A percentile compares a stretch with the other conserved stretches of the same genome.
Evolutionary conservation across 2,113 vertebrate species (phyloP).

Genomic region (Dinomys branickii): DNA sequence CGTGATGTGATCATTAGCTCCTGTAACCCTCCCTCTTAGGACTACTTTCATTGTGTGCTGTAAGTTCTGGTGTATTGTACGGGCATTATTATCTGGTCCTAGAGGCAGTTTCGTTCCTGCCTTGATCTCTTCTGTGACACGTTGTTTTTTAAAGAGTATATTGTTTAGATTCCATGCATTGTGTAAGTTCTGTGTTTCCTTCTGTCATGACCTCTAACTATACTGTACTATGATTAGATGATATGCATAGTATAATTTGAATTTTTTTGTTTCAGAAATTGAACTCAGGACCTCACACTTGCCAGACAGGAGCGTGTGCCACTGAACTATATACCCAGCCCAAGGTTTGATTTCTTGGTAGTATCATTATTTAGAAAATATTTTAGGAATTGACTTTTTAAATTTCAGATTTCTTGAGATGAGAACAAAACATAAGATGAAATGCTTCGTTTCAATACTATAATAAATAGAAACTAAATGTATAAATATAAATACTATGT

Average conservation of each 20-base stretch:
- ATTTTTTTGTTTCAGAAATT: not conserved
- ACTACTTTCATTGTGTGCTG: not conserved
- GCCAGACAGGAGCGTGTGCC: too few species aligned
- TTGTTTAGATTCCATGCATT: not conserved
- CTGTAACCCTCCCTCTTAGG: not conserved
- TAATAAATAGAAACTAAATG: not conserved
- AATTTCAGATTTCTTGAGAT: not conserved
- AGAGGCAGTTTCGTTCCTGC: not conserved
- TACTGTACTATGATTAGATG: not conserved
- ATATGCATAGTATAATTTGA: not conserved
- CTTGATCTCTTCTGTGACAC: not conserved
- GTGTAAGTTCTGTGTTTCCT: not conserved
- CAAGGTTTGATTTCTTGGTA: not conserved
- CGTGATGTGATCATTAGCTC: not conserved
- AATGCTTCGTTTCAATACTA: not conserved
- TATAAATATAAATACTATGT: not conserved
- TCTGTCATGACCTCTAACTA: not conserved
- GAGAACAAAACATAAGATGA: not conserved
- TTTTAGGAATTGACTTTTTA: constrained; percentile 35
- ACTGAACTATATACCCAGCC: too few species aligned
- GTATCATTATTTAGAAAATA: not conserved
- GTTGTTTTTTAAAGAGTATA: not conserved
- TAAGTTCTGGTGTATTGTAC: not conserved
- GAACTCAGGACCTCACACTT: too few species aligned
- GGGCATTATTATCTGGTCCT: not conserved